Percentiles rank a stretch among this genome's conserved stretches.
Conservation (phyloP, 2,113 vertebrate genomes). For the Hippocampus zosterae region DNA sequence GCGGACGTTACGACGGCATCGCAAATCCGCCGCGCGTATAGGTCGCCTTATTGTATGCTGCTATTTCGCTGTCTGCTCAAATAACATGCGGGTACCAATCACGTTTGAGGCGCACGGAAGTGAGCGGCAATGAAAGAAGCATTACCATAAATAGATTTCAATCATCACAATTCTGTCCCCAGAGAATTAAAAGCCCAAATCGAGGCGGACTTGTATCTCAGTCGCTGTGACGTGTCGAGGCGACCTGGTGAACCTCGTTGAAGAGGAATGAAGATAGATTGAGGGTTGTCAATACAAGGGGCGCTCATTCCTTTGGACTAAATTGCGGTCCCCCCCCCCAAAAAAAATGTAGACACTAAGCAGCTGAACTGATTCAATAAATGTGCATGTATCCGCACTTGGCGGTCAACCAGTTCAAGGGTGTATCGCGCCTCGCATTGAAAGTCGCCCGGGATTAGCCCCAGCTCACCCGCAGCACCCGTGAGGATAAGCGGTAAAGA, state of each 20-base stretch:
- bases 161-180: not conserved
- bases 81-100: slow-evolving; percentile 21
- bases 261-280: not conserved
- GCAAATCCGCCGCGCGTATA: slow-evolving; percentile 17
- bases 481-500: not conserved
- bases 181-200: slow-evolving; percentile 3
- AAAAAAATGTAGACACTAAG: not conserved
- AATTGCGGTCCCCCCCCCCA: too few relatives aligned
- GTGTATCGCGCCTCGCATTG: too few relatives aligned
- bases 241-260: not conserved
- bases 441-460: not conserved
- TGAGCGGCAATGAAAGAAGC: not conserved
- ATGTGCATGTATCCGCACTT: not conserved
- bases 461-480: not conserved
- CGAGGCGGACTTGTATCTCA: slow-evolving; percentile 7
- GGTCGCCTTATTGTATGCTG: not conserved
- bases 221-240: not conserved
- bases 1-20: slow-evolving; percentile 12
- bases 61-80: slow-evolving; percentile 5
- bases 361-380: not conserved
- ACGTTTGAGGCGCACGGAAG: slow-evolving; percentile 10
- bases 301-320: not conserved
- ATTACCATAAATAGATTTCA: not conserved
- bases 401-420: not conserved
- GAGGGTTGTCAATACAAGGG: slow-evolving; percentile 8